A percentile compares a stretch with the other conserved stretches of the same genome.
These are phyloP conservation scores for Dromococcyx pavoninus DNA, from an alignment of 2,797 vertebrate species.

Conservation along the genomic window DNA sequence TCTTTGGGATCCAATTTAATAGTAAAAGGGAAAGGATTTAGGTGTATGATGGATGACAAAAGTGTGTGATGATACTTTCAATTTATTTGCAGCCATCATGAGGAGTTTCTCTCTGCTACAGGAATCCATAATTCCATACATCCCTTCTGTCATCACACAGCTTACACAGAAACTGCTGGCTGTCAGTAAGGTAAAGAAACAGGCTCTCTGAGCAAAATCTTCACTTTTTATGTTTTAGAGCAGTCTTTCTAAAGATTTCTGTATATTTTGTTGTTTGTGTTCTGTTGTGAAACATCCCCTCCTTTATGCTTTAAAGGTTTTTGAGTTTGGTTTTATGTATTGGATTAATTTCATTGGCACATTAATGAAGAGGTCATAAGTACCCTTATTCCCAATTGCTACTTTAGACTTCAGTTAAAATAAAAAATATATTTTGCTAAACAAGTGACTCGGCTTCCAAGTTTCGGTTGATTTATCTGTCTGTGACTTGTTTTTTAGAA, in stretches of 20 bases:
- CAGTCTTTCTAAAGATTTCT: not conserved
- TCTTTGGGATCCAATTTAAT: not conserved
- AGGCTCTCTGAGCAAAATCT: not conserved
- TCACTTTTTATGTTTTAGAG: not conserved
- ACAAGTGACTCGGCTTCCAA: not conserved
- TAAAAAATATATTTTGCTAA: not conserved
- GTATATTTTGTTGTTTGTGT: not conserved
- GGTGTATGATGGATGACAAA: not conserved
- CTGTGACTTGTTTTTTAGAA: conserved; percentile 81
- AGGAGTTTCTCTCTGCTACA: conserved; percentile 97
- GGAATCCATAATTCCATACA: conserved; percentile 93
- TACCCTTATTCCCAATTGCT: not conserved
- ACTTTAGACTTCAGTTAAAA: not conserved
- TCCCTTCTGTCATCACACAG: conserved; percentile 93
- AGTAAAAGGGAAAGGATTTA: not conserved
- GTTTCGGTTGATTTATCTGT: not conserved
- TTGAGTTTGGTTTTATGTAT: not conserved
- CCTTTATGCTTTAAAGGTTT: not conserved
- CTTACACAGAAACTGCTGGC: conserved; percentile 95
- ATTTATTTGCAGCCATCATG: conserved; percentile 90
- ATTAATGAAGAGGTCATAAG: not conserved
- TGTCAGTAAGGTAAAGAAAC: conserved; percentile 92
- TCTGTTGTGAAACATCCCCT: not conserved
- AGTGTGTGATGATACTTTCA: not conserved
- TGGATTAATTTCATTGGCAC: not conserved